Percentiles rank a stretch among this genome's conserved stretches.
Conservation (phyloP, 2,888 invertebrate species). For the Scrobipalpa costella region DNA sequence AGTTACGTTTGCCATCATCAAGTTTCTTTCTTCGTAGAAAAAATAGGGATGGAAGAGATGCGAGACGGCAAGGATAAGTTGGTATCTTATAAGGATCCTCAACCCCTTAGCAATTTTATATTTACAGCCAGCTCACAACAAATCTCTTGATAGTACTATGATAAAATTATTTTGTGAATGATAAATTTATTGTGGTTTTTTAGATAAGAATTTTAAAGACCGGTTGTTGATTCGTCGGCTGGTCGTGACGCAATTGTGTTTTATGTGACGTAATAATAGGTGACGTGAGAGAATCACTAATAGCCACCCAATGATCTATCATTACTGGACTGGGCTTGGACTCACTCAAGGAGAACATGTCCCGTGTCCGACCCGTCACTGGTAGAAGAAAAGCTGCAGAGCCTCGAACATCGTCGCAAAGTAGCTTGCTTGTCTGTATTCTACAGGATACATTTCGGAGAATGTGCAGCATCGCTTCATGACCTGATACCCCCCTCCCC, state of each 20-base stretch:
- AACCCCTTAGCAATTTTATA: conserved; percentile 25
- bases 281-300: conserved; percentile 27
- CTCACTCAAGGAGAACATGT: too few relatives aligned
- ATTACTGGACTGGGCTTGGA: neutral
- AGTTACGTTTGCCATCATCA: neutral
- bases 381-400: too few relatives aligned
- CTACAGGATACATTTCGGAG: too few relatives aligned
- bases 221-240: conserved; percentile 36
- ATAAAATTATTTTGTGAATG: neutral
- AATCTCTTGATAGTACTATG: neutral
- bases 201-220: conserved; percentile 31
- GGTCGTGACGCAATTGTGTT: conserved; percentile 45
- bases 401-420: too few relatives aligned
- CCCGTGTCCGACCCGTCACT: too few relatives aligned
- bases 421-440: too few relatives aligned
- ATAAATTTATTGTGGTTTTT: conserved; percentile 10
- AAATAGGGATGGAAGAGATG: too few relatives aligned
- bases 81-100: conserved; percentile 18
- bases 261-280: conserved; percentile 40
- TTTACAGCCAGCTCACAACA: neutral
- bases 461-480: too few relatives aligned
- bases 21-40: neutral
- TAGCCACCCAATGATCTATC: neutral
- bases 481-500: too few relatives aligned
- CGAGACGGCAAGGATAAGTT: neutral